phyloP scores from a whole-genome alignment of 2,797 vertebrate genomes.

The Sarcophilus harrisii region DNA sequence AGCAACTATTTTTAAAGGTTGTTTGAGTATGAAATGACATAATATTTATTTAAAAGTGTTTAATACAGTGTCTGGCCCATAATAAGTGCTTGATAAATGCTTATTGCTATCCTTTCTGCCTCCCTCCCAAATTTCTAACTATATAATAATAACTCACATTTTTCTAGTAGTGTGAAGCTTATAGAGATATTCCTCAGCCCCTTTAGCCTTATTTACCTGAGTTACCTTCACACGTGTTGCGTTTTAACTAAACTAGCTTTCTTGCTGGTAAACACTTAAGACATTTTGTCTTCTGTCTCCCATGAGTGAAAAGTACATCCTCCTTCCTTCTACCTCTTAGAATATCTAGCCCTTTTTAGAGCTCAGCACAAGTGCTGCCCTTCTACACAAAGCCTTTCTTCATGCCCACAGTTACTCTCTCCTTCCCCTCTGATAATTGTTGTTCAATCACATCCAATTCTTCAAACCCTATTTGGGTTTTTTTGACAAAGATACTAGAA shows the following conservation, averaged over 20 bases:
- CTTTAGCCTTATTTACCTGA: background rate
- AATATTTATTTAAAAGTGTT: background rate
- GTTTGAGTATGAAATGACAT: background rate
- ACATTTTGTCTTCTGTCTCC: background rate
- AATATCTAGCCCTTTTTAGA: background rate
- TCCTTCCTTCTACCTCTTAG: background rate
- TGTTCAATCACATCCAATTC: background rate
- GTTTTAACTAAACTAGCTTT: background rate
- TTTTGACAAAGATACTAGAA: background rate
- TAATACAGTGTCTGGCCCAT: background rate
- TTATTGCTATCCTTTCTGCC: background rate
- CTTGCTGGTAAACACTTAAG: background rate
- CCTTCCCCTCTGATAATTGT: background rate
- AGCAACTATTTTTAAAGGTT: background rate
- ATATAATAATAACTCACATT: background rate
- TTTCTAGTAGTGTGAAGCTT: background rate
- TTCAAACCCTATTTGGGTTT: background rate
- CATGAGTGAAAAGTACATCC: background rate
- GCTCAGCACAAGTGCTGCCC: background rate
- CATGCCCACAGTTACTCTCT: background rate
- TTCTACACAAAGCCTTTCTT: background rate
- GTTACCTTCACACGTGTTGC: background rate
- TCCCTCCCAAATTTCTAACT: background rate
- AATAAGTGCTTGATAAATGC: background rate
- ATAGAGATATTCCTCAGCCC: background rate